Evolutionary conservation across 2,888 invertebrate genomes (phyloP).

Genomic region (Podotricha telesiphe): DNA sequence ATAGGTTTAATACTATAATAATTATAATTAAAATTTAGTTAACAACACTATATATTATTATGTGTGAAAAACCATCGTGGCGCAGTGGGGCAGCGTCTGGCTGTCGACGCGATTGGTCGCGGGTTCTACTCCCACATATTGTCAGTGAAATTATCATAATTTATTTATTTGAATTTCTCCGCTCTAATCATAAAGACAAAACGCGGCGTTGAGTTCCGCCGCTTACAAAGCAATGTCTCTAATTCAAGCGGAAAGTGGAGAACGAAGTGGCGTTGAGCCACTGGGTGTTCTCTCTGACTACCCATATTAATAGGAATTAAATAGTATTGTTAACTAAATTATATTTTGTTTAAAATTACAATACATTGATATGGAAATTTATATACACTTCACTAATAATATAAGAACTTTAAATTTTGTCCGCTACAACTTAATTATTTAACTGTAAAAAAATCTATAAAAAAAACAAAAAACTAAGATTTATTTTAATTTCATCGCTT

Average conservation of each 20-base stretch:
- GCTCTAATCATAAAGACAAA: no score
- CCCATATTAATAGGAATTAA: neutral
- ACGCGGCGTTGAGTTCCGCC: neutral
- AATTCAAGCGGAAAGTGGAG: no score
- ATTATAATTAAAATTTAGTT: neutral
- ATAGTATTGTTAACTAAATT: slow-evolving; percentile 1
- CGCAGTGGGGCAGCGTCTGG: no score
- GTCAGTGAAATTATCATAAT: no score
- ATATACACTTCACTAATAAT: neutral
- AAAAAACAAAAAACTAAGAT: no score
- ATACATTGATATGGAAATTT: neutral
- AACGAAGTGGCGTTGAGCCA: neutral
- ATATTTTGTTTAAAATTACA: neutral
- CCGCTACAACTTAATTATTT: no score
- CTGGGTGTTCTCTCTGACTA: neutral
- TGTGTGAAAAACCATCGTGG: no score
- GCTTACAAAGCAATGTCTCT: neutral
- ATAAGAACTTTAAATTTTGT: no score
- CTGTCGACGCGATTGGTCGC: neutral
- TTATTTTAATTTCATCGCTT: no score
- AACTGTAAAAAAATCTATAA: no score
- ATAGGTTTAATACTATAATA: neutral
- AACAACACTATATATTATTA: neutral
- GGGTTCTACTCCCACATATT: no score
- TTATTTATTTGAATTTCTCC: no score